Base-by-base conservation (phyloP, 2,797 vertebrate species). In the Pristis pectinata region DNA sequence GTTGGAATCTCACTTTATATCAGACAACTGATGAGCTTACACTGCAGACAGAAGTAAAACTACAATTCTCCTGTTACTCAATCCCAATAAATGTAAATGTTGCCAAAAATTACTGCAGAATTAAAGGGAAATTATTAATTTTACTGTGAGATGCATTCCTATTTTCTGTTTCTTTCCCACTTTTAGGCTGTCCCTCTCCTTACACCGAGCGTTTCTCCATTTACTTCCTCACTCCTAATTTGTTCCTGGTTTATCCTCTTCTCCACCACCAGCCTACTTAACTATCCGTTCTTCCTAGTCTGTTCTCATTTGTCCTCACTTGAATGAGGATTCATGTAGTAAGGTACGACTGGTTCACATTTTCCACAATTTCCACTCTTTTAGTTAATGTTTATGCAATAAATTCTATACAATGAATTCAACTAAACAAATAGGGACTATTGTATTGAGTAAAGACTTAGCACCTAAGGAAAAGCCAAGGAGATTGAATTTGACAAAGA, bases 11-110 rank as follows among this genome's bases (percentile, higher is more conserved):
- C 92, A 76, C 30, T 74, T 34, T 76, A 53, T 94, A 34, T 74
- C 44, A 91, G n/a, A 22, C 8, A n/a, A 53, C 70, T 94, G 92
- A 93, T 49, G 37, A 94, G 44, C 74, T 93, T 64, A 93, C 89
- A 93, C n/a, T 27, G 22, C n/a, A 44, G 44, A 94, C 30, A 74
- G 4, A 70, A 74, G 70, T 74, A 17, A 94, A 94, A 11, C 44
- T 13, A 53, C 44, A 76, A 41, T 53, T 70, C 67, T 30, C 30
- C 49, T 17, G 30, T 19, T 94, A 49, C 70, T 53, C 70, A n/a
- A 76, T 94, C 67, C 30, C 70, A 94, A 94, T 44, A 53, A 76
- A 70, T 94, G 27, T 17, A 76, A 93, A 94, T 34, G 67, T 30
- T 74, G 44, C 41, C 70, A 94, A 74, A 53, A 13, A 53, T 74